Percentiles rank a stretch among this genome's conserved stretches.
Evolutionary conservation across 2,113 vertebrate species (phyloP).

Genomic region (Andinoacara biseriatus): DNA sequence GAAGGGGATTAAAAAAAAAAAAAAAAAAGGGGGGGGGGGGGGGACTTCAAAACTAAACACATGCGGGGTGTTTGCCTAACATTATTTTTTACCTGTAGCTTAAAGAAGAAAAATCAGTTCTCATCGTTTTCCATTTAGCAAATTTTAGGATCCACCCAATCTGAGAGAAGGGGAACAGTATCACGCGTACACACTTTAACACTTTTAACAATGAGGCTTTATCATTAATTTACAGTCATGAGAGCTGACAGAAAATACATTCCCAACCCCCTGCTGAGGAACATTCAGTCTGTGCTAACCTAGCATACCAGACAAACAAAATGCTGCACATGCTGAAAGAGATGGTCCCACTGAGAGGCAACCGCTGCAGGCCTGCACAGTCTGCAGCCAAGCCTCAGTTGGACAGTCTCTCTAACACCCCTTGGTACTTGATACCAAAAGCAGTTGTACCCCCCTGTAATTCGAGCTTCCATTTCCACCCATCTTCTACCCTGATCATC

Average conservation of each 20-base stretch:
- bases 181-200: slow-evolving; percentile 2
- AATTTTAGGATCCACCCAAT: not conserved
- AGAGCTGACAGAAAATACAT: slow-evolving; percentile 19
- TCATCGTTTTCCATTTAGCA: not conserved
- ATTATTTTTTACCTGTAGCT: not conserved
- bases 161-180: not conserved
- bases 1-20: not conserved
- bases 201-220: not conserved
- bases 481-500: not conserved
- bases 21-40: not conserved
- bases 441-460: slow-evolving; percentile 13
- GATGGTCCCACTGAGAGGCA: not conserved
- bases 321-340: slow-evolving; percentile 25
- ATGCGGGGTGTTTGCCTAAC: not conserved
- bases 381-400: not conserved
- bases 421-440: slow-evolving; percentile 47
- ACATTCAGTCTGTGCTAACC: not conserved
- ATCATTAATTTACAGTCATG: slow-evolving; percentile 13
- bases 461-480: not conserved
- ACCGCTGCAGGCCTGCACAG: slow-evolving; percentile 1
- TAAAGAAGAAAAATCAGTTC: not conserved
- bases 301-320: slow-evolving; percentile 5
- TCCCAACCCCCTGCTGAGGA: slow-evolving; percentile 14
- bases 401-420: slow-evolving; percentile 26
- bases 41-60: not conserved